Evolutionary conservation across 2,888 invertebrate species (phyloP).

Genomic region (Mellilla xanthometata): DNA sequence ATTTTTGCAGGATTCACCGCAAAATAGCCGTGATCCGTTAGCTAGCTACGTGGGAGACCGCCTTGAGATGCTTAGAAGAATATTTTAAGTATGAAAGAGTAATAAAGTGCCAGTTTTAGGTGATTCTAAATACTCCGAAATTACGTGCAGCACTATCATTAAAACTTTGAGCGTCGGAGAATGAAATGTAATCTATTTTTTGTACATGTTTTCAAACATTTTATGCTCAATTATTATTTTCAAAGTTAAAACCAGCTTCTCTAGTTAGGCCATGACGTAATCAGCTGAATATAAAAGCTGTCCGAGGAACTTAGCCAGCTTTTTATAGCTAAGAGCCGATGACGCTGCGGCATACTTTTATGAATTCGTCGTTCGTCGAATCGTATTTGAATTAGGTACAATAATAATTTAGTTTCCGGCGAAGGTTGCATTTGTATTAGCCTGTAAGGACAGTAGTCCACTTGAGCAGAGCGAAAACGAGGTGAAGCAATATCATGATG

Average conservation of each 20-base stretch:
- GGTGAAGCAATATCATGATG: no score
- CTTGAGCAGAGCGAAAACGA: no score
- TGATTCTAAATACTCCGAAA: no score
- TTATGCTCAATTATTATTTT: neutral
- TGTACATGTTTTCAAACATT: no score
- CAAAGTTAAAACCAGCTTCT: neutral
- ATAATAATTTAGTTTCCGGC: conserved; percentile 30
- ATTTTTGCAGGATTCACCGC: conserved; percentile 16
- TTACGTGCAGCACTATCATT: no score
- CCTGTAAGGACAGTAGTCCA: no score
- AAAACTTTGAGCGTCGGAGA: no score
- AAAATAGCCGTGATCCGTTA: conserved; percentile 19
- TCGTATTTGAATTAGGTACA: conserved; percentile 22
- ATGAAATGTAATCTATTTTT: no score
- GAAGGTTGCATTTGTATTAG: conserved; percentile 38
- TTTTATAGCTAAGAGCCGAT: conserved; percentile 22
- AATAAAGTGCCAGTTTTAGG: neutral
- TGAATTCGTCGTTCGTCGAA: conserved; percentile 42
- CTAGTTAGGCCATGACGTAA: conserved; percentile 13
- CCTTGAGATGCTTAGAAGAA: neutral
- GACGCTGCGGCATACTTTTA: conserved; percentile 34
- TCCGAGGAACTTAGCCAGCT: conserved; percentile 23
- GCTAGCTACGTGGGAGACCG: conserved; percentile 11
- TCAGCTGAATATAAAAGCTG: conserved; percentile 9
- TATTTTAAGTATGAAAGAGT: neutral